A percentile compares a stretch with the other conserved stretches of the same genome.
Evolutionary conservation across 92 coral and sea anemone genomes (phyloP).

Genomic region (Blastomussa wellsi): DNA sequence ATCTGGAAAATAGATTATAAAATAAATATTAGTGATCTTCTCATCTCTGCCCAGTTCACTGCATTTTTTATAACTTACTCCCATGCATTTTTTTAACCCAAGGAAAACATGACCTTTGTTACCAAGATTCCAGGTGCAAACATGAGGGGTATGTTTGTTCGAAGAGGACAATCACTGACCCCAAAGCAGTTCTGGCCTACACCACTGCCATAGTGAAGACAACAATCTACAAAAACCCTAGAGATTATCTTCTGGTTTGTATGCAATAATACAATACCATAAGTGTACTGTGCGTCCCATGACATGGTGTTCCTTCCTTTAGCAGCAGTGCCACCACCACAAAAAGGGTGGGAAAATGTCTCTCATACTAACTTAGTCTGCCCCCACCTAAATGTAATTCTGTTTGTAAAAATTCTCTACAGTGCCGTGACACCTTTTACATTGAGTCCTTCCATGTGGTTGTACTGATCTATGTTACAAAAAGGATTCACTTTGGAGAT

Average conservation of each 20-base stretch:
- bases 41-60: too few species aligned
- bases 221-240: slow-evolving; percentile 49
- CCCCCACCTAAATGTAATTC: not conserved
- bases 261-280: not conserved
- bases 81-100: not conserved
- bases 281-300: too few species aligned
- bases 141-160: slow-evolving; percentile 40
- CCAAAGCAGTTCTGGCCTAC: slow-evolving; percentile 50
- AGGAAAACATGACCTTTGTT: slow-evolving; percentile 50
- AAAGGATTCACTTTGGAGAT: slow-evolving; percentile 43
- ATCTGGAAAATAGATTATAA: too few species aligned
- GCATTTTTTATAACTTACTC: too few species aligned
- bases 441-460: slow-evolving; percentile 52
- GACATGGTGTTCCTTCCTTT: not conserved
- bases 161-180: slow-evolving; percentile 42
- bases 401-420: not conserved
- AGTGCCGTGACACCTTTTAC: slow-evolving; percentile 55
- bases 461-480: slow-evolving; percentile 27
- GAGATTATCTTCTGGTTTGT: slow-evolving; percentile 50
- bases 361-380: not conserved
- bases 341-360: not conserved
- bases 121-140: slow-evolving; percentile 51
- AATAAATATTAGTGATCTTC: too few species aligned
- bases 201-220: slow-evolving; percentile 39
- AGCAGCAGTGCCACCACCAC: not conserved